These are phyloP conservation scores for Hydrophis major DNA, from an alignment of 2,797 vertebrate species.

Conservation along the genomic window DNA sequence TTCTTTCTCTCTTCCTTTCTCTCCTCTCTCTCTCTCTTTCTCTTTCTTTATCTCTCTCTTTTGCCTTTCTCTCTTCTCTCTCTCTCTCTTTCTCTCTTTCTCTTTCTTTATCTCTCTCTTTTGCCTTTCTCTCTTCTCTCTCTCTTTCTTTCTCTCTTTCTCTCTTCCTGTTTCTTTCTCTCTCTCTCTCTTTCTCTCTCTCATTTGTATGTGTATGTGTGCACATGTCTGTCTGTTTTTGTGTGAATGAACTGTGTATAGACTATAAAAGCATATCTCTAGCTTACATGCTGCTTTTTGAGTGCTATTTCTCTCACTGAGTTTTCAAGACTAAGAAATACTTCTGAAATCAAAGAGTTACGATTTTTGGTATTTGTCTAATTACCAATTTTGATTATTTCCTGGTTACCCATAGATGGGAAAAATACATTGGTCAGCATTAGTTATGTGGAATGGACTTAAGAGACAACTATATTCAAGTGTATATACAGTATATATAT, in stretches of 20 bases:
- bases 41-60: too few relatives aligned
- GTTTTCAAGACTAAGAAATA: neutral
- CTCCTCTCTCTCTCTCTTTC: too few relatives aligned
- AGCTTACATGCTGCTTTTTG: neutral
- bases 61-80: too few relatives aligned
- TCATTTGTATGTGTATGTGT: too few relatives aligned
- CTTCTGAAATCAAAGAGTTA: neutral
- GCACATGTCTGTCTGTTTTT: neutral
- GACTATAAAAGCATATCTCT: neutral
- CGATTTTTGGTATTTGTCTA: neutral
- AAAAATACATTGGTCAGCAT: neutral
- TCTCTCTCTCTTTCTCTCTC: too few relatives aligned
- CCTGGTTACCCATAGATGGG: neutral
- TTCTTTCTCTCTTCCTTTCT: rapidly evolving
- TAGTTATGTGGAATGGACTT: neutral
- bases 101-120: too few relatives aligned
- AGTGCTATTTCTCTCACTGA: neutral
- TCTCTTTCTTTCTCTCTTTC: too few relatives aligned
- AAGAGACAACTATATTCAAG: too few relatives aligned
- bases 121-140: too few relatives aligned
- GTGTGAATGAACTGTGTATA: neutral
- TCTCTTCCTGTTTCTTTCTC: too few relatives aligned
- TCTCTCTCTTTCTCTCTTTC: too few relatives aligned
- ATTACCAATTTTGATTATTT: neutral
- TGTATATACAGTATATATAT: too few relatives aligned